Percentiles rank a stretch among this genome's conserved stretches.
phyloP scores from a whole-genome alignment of 2,797 vertebrate species.

The Poliocrania exsul region DNA sequence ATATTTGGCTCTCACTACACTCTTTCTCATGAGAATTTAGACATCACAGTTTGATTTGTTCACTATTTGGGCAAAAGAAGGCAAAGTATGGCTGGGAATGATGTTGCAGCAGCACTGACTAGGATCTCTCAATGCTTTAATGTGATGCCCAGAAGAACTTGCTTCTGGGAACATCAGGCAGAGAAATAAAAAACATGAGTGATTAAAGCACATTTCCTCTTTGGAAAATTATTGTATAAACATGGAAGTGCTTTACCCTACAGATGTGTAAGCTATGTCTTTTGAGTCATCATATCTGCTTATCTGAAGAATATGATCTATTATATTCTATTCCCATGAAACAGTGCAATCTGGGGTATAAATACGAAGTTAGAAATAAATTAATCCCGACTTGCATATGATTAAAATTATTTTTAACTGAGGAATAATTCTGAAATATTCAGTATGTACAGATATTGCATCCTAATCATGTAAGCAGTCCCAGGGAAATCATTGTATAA shows the following conservation, averaged over 20 bases:
- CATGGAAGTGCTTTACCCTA: slow-evolving; percentile 48
- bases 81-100: slow-evolving; percentile 8
- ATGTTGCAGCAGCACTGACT: not conserved
- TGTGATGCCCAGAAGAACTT: slow-evolving; percentile 43
- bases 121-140: slow-evolving; percentile 43
- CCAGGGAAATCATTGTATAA: not conserved
- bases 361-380: not conserved
- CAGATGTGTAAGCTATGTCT: slow-evolving; percentile 34
- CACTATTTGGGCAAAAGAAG: slow-evolving; percentile 19
- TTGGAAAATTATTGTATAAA: slow-evolving; percentile 52
- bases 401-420: not conserved
- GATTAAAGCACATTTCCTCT: slow-evolving; percentile 58
- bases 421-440: not conserved
- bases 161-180: slow-evolving; percentile 17
- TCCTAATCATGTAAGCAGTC: not conserved
- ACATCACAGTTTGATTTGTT: slow-evolving; percentile 33
- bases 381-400: not conserved
- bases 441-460: not conserved
- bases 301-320: slow-evolving; percentile 11
- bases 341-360: not conserved
- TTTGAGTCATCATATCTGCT: slow-evolving; percentile 15
- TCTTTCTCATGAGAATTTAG: slow-evolving; percentile 55
- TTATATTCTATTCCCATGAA: not conserved
- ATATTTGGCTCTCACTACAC: slow-evolving; percentile 32
- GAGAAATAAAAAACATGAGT: slow-evolving; percentile 29